Percentiles rank a stretch among this genome's conserved stretches.
Evolutionary conservation across 2,888 invertebrate genomes (phyloP).

Genomic region (Clitarchus hookeri): DNA sequence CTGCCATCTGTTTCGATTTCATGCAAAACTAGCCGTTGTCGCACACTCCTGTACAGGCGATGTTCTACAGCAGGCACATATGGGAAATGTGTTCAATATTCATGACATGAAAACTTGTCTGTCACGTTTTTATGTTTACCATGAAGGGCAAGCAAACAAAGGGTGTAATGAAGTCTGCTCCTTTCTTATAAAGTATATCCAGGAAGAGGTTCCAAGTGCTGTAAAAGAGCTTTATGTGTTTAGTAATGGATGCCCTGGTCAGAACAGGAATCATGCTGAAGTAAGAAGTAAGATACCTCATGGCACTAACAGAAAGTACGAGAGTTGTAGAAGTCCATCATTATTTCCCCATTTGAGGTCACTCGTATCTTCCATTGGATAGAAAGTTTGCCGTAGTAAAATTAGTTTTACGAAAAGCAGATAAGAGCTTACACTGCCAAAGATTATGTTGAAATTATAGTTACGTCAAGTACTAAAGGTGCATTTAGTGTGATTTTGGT

Average conservation of each 20-base stretch:
- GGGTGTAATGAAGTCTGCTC: background rate
- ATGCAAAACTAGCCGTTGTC: background rate
- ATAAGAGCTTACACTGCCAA: background rate
- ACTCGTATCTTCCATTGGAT: too few species aligned
- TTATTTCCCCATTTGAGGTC: too few species aligned
- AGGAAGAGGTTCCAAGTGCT: background rate
- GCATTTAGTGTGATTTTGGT: background rate
- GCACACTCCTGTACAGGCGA: background rate
- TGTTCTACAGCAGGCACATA: background rate
- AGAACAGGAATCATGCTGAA: background rate
- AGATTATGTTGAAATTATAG: constrained; percentile 5
- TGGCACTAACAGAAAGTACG: background rate
- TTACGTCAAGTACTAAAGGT: background rate
- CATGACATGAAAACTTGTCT: background rate
- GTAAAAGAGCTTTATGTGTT: background rate
- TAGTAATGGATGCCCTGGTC: background rate
- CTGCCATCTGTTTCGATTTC: too few species aligned
- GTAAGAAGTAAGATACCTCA: background rate
- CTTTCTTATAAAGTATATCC: background rate
- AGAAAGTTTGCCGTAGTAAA: background rate
- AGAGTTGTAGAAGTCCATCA: background rate
- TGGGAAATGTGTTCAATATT: background rate
- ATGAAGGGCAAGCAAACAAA: background rate
- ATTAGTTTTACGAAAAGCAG: background rate
- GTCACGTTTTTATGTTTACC: background rate